Conservation (phyloP, 1,140 invertebrate species). For the Nylanderia fulva region DNA sequence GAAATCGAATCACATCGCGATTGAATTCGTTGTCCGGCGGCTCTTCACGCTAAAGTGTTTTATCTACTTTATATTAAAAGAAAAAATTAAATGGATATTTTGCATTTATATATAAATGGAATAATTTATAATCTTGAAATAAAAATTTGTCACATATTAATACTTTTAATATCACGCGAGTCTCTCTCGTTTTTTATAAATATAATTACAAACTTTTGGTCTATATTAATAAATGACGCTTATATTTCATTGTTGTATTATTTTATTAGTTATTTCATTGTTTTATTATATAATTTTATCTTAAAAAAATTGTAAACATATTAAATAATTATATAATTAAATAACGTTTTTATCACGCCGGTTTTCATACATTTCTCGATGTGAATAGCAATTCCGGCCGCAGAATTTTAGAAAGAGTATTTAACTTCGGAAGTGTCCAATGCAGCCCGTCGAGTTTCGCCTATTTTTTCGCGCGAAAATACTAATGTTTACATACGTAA, state of each 20-base stretch:
- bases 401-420: conserved; percentile 34
- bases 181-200: not conserved
- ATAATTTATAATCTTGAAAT: not conserved
- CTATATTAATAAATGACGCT: not conserved
- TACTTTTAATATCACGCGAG: not conserved
- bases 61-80: not conserved
- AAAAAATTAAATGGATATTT: not conserved
- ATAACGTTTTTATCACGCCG: not conserved
- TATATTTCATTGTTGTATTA: no score
- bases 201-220: not conserved
- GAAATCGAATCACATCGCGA: conserved; percentile 23
- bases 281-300: not conserved
- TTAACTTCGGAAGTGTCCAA: conserved; percentile 45
- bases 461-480: conserved; percentile 40
- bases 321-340: not conserved
- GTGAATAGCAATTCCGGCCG: conserved; percentile 21
- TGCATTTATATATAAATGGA: not conserved
- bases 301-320: not conserved
- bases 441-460: conserved; percentile 20
- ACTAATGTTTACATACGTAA: conserved; percentile 12
- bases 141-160: not conserved
- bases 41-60: not conserved
- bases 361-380: not conserved
- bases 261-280: no score
- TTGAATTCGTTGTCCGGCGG: conserved; percentile 2